Conservation (phyloP, 2,797 vertebrate species). For the Tadarida brasiliensis region DNA sequence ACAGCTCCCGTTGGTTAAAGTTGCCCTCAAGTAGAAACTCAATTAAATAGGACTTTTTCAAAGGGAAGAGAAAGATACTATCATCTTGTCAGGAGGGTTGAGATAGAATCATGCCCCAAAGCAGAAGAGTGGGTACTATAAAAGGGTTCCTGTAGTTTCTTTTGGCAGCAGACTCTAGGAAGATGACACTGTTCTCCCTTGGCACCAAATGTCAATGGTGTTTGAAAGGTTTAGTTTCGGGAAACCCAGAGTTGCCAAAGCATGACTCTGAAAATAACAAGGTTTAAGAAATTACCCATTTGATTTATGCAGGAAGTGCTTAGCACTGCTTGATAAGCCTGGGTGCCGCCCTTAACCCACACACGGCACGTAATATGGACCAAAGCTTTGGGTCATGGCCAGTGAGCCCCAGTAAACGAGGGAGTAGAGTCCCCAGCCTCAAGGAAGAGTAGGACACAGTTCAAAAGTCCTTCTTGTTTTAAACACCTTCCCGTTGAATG, state of each 20-base stretch:
- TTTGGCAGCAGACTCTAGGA: not conserved
- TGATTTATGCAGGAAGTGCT: not conserved
- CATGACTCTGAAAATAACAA: not conserved
- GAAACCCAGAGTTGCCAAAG: not conserved
- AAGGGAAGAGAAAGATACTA: not conserved
- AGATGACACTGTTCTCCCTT: not conserved
- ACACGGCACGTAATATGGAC: rapidly evolving
- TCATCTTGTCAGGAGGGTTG: not conserved
- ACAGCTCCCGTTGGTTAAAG: not conserved
- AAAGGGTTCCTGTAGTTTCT: not conserved
- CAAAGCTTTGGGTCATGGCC: not conserved
- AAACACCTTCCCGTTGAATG: not conserved
- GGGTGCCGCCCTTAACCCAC: rapidly evolving
- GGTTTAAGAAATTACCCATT: not conserved
- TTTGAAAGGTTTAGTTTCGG: not conserved
- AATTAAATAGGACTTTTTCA: not conserved
- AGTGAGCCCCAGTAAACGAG: not conserved
- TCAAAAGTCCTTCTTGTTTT: not conserved
- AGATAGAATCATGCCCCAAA: not conserved
- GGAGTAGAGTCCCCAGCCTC: not conserved
- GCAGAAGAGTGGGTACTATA: not conserved
- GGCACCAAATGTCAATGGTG: not conserved
- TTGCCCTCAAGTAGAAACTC: not conserved
- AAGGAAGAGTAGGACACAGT: not conserved
- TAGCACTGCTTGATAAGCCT: not conserved